Evolutionary conservation across 1,140 invertebrate genomes (phyloP).

Genomic region (Listronotus oregonensis): DNA sequence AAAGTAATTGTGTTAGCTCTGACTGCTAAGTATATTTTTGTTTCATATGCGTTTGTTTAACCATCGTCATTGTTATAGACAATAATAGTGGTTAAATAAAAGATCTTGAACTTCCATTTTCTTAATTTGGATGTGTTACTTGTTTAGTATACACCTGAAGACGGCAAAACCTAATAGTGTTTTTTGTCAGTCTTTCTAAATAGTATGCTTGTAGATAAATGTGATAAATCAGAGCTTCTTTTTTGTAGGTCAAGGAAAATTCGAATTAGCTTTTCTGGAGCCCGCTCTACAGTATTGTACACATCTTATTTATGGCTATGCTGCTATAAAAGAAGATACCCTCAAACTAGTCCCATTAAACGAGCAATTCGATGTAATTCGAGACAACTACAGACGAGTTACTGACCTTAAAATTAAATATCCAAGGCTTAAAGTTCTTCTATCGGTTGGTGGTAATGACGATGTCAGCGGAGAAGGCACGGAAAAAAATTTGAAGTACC

Average conservation of each 20-base stretch:
- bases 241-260: conserved; percentile 75
- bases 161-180: too few relatives aligned
- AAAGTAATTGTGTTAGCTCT: too few relatives aligned
- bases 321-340: conserved; percentile 74
- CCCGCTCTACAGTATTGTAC: conserved; percentile 78
- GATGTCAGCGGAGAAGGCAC: conserved; percentile 56
- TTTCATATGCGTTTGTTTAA: too few relatives aligned
- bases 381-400: conserved; percentile 71
- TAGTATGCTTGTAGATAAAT: too few relatives aligned
- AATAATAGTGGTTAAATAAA: too few relatives aligned
- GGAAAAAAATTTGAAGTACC: conserved; percentile 68
- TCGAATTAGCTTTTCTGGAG: conserved; percentile 73
- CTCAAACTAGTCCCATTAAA: conserved; percentile 73
- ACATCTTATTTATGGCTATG: conserved; percentile 85
- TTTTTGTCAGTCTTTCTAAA: too few relatives aligned
- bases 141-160: too few relatives aligned
- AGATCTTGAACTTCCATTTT: too few relatives aligned
- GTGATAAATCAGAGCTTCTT: background rate
- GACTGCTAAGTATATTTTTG: too few relatives aligned
- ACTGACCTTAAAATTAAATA: conserved; percentile 72
- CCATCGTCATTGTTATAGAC: too few relatives aligned
- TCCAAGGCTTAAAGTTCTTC: conserved; percentile 73
- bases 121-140: too few relatives aligned
- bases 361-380: conserved; percentile 72
- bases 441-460: conserved; percentile 77